Conservation (phyloP, 2,797 vertebrate genomes). For the Hapalemur alaotrensis region DNA sequence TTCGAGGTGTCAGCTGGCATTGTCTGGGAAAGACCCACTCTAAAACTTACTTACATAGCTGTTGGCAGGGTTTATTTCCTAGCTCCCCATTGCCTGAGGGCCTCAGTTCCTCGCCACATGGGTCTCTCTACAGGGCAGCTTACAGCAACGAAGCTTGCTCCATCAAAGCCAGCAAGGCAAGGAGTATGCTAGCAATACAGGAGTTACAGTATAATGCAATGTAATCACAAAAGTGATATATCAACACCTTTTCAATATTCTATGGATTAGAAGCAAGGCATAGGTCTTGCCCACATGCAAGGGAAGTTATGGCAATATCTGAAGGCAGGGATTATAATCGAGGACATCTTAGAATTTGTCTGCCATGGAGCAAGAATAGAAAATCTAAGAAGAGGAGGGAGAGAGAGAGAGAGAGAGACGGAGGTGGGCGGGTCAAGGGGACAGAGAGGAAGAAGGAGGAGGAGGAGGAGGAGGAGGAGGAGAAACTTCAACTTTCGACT, state of each 20-base stretch:
- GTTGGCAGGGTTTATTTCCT: neutral
- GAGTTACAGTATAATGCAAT: neutral
- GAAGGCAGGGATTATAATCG: neutral
- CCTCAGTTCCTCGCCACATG: neutral
- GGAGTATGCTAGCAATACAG: neutral
- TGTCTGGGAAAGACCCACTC: neutral
- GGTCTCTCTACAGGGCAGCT: neutral
- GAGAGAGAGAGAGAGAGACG: neutral
- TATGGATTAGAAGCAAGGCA: neutral
- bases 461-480: neutral
- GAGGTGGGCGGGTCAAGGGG: fast-evolving
- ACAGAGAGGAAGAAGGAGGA: too few relatives aligned
- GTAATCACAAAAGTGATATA: neutral
- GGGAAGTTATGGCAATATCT: neutral
- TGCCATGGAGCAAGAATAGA: neutral
- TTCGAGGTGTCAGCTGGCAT: neutral
- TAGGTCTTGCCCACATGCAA: neutral
- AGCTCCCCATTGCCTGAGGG: neutral
- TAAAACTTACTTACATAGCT: neutral
- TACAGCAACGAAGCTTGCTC: neutral
- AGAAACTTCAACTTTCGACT: neutral
- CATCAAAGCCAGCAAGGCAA: neutral
- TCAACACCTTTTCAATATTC: neutral
- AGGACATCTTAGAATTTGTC: neutral
- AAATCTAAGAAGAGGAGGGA: neutral